Evolutionary conservation across 1,140 invertebrate species (phyloP), one percentile per base, ranked within the genome.

Genomic region (Agraylea sexmaculata): DNA sequence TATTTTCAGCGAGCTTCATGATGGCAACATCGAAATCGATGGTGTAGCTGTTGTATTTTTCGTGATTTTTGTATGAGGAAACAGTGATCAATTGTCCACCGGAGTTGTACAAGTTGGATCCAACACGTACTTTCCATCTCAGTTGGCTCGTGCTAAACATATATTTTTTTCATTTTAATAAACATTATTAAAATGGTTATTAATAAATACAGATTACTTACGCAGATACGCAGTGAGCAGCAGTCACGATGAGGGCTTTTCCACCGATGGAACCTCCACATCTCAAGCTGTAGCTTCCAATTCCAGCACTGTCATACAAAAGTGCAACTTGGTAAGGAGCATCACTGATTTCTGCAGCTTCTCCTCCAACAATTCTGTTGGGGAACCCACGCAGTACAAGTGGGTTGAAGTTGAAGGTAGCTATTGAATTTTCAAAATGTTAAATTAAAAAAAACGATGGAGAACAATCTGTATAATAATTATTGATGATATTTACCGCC

Each of bases 281-380:
- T n/a, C 4, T 2, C 5, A 15, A 21, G 19, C 2, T 5, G 18
- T 23, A 34, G 7, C 4, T 12, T 19, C 27, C 30, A 22, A 12
- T 8, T n/a, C 19, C 21, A 5, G 2, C 16, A 4, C 2, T 6
- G 23, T 23, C 40, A 3, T 23, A 4, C 5, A 41, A 21, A 6
- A 41, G 16, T 3, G 40, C 30, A 16, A 34, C 40, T 41, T 31
- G 29, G 27, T 41, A 34, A 6, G 30, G 40, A 7, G 31, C 40
- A 6, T 41, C 40, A 2, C 3, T 34, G 8, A 41, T 41, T 13
- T 33, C 31, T 4, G 21, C 20, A 6, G 40, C 30, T 5, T 17
- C n/a, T 16, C 40, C 40, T 7, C 40, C 40, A n/a, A 41, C 31
- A 15, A 41, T 41, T 8, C 31, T n/a, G n/a, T n/a, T n/a, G n/a